Evolutionary conservation across 2,888 invertebrate genomes (phyloP), one percentile per base, ranked within the genome.

Genomic region (Pammene fasciana): DNA sequence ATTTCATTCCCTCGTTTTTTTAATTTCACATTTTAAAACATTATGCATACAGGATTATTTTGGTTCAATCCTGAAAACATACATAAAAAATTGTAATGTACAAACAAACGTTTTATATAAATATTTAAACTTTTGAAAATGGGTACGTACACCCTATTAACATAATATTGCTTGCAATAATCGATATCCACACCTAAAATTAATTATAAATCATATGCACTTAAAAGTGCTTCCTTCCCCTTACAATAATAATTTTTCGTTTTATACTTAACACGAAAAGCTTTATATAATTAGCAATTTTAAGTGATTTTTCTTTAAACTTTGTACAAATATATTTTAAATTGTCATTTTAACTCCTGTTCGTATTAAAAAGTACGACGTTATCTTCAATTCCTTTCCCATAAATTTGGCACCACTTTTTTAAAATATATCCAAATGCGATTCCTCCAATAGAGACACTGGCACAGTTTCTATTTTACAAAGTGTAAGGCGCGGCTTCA

Each of bases 331-430:
- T 52, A 71, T 71, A 55, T 71, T 46, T 45, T 52, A 59, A 68
- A 64, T 57, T 62, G 61, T 56, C 14, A 62, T 48, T 70, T 73
- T 70, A 60, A 45, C 60, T 68, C 65, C 14, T 11, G 56, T 67
- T 59, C 60, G 46, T 68, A 60, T 60, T 73, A 71, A 50, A 50
- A 57, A 50, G 57, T 56, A 43, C 52, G 60, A 67, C 61, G 71
- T 68, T 55, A 36, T 64, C 45, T 76, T 87, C 87, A 87, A 88
- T 88, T 88, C 87, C 88, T 83, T 83, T 82, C 80, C 78, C 78
- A 82, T 81, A 77, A 81, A 64, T 65, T 80, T 79, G 75, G 79
- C 82, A 84, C 82, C 78, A 67, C 72, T 68, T 57, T 64, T 59
- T 60, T 60, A 56, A 67, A 60, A 66, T 68, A 62, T 66, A 59